phyloP scores from a whole-genome alignment of 2,113 vertebrate genomes.

The Corythornis cristatus region DNA sequence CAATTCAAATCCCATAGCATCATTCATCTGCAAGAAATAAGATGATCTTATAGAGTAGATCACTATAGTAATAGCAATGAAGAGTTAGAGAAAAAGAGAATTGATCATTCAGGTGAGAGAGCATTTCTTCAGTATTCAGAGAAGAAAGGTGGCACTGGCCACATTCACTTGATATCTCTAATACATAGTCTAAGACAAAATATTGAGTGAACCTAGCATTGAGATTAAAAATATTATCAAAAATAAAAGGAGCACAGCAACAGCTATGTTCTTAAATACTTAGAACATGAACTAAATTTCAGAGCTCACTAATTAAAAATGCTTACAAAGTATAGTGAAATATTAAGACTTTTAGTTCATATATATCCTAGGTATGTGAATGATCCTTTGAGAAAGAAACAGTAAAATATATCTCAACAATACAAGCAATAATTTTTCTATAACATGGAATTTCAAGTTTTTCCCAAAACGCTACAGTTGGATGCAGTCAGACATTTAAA shows the following conservation, averaged over 20 bases:
- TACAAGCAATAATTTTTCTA: not conserved
- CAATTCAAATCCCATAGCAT: constrained; percentile 99
- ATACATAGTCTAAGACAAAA: not conserved
- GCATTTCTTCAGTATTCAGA: constrained; percentile 53
- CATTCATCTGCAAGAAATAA: constrained; percentile 96
- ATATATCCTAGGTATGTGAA: not conserved
- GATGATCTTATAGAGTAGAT: constrained; percentile 79
- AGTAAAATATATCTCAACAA: not conserved
- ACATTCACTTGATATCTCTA: not conserved
- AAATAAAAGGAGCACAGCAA: not conserved
- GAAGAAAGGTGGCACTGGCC: not conserved
- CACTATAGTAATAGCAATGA: constrained; percentile 68
- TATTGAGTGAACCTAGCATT: not conserved
- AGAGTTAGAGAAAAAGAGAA: constrained; percentile 56
- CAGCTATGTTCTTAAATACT: not conserved
- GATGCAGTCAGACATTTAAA: not conserved
- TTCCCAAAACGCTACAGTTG: not conserved
- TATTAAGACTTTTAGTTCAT: not conserved
- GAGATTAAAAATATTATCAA: constrained; percentile 2
- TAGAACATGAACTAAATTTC: not conserved
- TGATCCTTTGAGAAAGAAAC: not conserved
- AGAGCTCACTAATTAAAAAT: not conserved
- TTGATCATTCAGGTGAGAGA: constrained; percentile 57
- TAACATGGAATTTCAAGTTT: not conserved
- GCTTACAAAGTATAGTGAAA: not conserved